Evolutionary conservation across 2,888 invertebrate genomes (phyloP).

Genomic region (Amaurobius ferox): DNA sequence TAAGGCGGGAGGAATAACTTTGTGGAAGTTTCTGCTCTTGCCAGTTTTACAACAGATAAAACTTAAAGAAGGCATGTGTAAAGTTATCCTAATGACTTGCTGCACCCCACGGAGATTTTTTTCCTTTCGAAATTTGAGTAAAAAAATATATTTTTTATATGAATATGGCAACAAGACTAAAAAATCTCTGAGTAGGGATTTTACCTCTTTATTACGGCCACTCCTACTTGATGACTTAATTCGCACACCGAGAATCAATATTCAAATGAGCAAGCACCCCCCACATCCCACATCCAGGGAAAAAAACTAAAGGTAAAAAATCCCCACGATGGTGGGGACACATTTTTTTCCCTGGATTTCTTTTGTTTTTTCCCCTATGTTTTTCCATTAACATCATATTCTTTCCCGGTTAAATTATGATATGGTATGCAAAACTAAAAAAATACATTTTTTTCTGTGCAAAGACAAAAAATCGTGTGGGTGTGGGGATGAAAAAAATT

Average conservation of each 20-base stretch:
- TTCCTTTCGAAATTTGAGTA: neutral
- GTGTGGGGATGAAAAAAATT: constrained; percentile 46
- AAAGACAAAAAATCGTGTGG: constrained; percentile 57
- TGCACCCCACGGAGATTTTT: constrained; percentile 18
- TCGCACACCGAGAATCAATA: constrained; percentile 67
- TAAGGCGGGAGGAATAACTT: neutral
- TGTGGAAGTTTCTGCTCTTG: constrained; percentile 6
- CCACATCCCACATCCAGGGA: no score
- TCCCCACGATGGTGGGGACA: constrained; percentile 59
- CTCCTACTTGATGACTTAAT: constrained; percentile 69
- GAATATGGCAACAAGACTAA: constrained; percentile 14
- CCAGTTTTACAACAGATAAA: constrained; percentile 31
- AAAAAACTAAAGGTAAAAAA: no score
- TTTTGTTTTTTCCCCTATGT: constrained; percentile 30
- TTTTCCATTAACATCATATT: constrained; percentile 70
- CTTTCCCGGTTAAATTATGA: constrained; percentile 60
- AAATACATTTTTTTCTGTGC: constrained; percentile 29
- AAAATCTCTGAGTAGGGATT: constrained; percentile 19
- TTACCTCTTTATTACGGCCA: constrained; percentile 57
- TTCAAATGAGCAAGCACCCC: constrained; percentile 68
- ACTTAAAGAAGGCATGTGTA: constrained; percentile 4
- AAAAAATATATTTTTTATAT: constrained; percentile 31
- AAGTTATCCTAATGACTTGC: constrained; percentile 42
- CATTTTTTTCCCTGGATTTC: constrained; percentile 16
- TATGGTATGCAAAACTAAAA: constrained; percentile 20